Evolutionary conservation across 2,113 vertebrate species (phyloP), one percentile per base, ranked within the genome.

Genomic region (Xiphophorus couchianus): DNA sequence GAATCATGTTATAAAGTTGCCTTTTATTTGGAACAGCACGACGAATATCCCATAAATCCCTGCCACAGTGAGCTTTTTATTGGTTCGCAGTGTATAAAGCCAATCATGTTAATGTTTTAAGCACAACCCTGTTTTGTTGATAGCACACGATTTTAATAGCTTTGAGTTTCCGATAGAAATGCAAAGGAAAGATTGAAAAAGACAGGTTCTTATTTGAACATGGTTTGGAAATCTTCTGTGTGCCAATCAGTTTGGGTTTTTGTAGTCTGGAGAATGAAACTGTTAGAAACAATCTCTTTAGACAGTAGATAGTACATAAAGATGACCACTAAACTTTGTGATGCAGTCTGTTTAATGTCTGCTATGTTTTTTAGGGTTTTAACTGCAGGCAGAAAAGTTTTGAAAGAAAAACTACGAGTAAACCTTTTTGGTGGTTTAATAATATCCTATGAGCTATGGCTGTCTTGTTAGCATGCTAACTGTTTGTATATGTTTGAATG

Each of bases 151-250:
- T 54, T 25, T 54, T 54, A 54, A 54, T 25, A 54, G 51, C 51
- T n/a, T 54, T 10, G 22, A 25, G 51, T n/a, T 58, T n/a, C 15
- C 9, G 22, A 8, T 25, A n/a, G 11, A n/a, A 58, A 58, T 25
- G 22, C 25, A 58, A 58, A 10, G 10, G 22, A 10, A 58, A 58
- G 25, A 58, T 25, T 25, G 51, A 58, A 58, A n/a, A 58, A 58
- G 7, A n/a, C 51, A 58, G 8, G 8, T 58, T 58, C 4, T 69
- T 65, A 27, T 28, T 30, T 25, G 33, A 15, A 35, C 15, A 22
- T 31, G 71, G 69, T 42, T 31, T 42, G 5, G 31, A 62, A 69
- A 37, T 68, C 54, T 73, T 74, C 66, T 60, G 48, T n/a, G 2
- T 12, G 28, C 25, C 29, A 71, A 62, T 60, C 28, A 62, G 27